These are phyloP conservation scores for Pleuronectes platessa DNA, from an alignment of 2,113 vertebrate species.

Conservation along the genomic window DNA sequence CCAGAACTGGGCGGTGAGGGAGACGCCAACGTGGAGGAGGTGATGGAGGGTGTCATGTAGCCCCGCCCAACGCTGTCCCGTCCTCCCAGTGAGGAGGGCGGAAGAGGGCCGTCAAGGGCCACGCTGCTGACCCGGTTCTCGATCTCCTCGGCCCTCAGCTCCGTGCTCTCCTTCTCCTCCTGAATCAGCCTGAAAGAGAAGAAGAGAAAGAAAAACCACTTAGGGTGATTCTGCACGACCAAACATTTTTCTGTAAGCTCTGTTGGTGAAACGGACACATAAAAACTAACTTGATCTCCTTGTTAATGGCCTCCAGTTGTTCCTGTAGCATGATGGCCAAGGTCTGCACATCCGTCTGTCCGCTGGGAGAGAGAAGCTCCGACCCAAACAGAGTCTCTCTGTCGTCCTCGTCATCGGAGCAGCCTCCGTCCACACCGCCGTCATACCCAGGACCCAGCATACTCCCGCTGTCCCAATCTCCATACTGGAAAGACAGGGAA, in stretches of 20 bases:
- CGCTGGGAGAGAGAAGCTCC: constrained; percentile 90
- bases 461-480: constrained; percentile 87
- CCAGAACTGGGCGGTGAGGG: constrained; percentile 93
- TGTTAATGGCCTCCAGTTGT: constrained; percentile 94
- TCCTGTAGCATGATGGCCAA: constrained; percentile 95
- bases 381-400: constrained; percentile 89
- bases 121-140: constrained; percentile 91
- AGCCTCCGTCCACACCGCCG: constrained; percentile 83
- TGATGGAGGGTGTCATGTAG: constrained; percentile 90
- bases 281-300: constrained; percentile 91
- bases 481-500: constrained; percentile 74
- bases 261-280: not conserved
- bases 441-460: constrained; percentile 87
- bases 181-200: constrained; percentile 86
- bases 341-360: constrained; percentile 94
- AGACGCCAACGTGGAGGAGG: constrained; percentile 90
- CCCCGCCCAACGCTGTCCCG: constrained; percentile 82
- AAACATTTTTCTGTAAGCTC: not conserved
- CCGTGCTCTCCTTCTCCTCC: constrained; percentile 94
- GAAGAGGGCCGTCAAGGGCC: constrained; percentile 86
- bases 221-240: not conserved
- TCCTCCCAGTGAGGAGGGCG: constrained; percentile 82
- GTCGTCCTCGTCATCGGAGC: constrained; percentile 90
- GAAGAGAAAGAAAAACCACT: not conserved
- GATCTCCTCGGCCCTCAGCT: constrained; percentile 91